Evolutionary conservation across 2,797 vertebrate species (phyloP).

Genomic region (Paedocypris micromegethes): DNA sequence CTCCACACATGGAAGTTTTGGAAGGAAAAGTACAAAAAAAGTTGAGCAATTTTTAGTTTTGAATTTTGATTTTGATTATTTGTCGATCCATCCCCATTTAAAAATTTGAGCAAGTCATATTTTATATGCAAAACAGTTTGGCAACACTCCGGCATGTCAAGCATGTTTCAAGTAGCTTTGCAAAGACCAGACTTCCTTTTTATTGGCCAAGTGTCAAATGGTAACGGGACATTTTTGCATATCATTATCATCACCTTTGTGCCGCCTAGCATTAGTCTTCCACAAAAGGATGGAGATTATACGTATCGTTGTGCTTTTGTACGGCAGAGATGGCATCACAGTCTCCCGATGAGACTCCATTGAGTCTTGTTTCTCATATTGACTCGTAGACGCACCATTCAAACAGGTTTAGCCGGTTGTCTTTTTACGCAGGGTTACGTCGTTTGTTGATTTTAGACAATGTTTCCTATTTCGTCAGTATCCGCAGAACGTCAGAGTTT

Average conservation of each 20-base stretch:
- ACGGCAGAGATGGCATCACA: conserved; percentile 10
- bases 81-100: too few species aligned
- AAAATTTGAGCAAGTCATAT: too few species aligned
- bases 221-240: conserved; percentile 8
- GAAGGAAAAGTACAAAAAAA: too few species aligned
- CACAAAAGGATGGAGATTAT: background rate
- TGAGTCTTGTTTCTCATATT: conserved; percentile 23
- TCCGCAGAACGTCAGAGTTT: background rate
- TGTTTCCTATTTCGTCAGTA: conserved; percentile 8
- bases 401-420: conserved; percentile 41
- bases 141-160: too few species aligned
- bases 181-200: conserved; percentile 8
- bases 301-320: conserved; percentile 1
- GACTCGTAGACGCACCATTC: conserved; percentile 21
- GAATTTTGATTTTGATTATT: too few species aligned
- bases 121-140: too few species aligned
- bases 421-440: conserved; percentile 25
- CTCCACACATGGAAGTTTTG: too few species aligned
- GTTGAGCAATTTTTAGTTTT: too few species aligned
- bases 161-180: background rate
- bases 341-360: conserved; percentile 38
- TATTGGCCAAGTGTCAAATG: background rate
- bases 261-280: conserved; percentile 3
- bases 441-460: conserved; percentile 24
- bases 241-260: conserved; percentile 6